A percentile compares a stretch with the other conserved stretches of the same genome.
Evolutionary conservation across 2,888 invertebrate genomes (phyloP).

Genomic region (Oscheius sp.): DNA sequence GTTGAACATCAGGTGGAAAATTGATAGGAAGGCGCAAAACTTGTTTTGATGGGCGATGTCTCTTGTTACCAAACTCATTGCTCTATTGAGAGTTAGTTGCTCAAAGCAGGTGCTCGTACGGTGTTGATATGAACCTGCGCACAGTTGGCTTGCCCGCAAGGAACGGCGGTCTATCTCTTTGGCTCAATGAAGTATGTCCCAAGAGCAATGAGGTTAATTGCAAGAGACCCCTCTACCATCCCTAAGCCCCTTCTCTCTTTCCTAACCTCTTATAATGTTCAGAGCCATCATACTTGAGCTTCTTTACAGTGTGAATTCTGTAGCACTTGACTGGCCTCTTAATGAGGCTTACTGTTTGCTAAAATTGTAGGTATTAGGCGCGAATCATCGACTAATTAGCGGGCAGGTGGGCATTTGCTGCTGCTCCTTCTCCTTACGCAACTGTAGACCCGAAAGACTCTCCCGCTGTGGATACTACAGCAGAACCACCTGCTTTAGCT

Average conservation of each 20-base stretch:
- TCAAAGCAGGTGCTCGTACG: conserved; percentile 9
- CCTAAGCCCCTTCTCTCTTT: background rate
- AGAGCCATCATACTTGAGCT: background rate
- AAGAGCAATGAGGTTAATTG: background rate
- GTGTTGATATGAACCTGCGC: background rate
- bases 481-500: conserved; percentile 31
- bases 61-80: no score
- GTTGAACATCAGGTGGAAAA: background rate
- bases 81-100: background rate
- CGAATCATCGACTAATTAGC: conserved; percentile 26
- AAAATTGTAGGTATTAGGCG: conserved; percentile 28
- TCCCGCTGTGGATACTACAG: conserved; percentile 25
- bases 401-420: conserved; percentile 31
- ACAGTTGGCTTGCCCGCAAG: background rate
- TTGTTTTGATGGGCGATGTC: no score
- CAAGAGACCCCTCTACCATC: background rate
- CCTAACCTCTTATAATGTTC: background rate
- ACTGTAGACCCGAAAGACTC: conserved; percentile 30
- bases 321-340: conserved; percentile 17
- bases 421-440: conserved; percentile 30
- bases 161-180: background rate
- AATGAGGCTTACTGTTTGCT: conserved; percentile 24
- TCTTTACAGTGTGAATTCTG: conserved; percentile 4
- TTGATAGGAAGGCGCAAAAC: no score
- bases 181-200: conserved; percentile 2